These are phyloP conservation scores for Steatocranus sp. DNA, from an alignment of 2,797 vertebrate species.

Conservation along the genomic window DNA sequence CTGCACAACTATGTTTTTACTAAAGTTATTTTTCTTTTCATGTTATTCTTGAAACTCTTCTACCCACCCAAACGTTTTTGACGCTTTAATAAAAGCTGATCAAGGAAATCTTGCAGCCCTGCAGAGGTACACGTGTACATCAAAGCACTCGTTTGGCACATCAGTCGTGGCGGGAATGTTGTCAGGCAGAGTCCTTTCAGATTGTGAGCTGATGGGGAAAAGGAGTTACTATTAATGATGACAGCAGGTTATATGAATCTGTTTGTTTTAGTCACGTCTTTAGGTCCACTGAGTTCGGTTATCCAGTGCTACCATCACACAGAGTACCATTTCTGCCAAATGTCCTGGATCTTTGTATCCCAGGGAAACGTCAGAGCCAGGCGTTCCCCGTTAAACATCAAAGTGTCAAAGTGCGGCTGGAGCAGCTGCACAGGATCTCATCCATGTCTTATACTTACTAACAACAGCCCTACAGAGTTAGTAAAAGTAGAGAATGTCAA, in stretches of 20 bases:
- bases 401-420: rapidly evolving
- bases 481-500: background rate
- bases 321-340: background rate
- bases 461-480: background rate
- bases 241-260: background rate
- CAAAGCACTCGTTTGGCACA: background rate
- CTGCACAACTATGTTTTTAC: background rate
- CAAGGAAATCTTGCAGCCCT: background rate
- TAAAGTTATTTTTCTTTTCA: background rate
- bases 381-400: background rate
- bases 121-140: background rate
- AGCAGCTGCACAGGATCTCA: background rate
- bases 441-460: background rate
- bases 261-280: background rate
- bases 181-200: background rate
- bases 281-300: background rate
- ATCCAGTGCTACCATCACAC: background rate
- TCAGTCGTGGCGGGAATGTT: background rate
- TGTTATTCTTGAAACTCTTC: constrained; percentile 6
- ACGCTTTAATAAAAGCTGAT: background rate
- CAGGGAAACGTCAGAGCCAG: background rate
- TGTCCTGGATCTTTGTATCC: background rate
- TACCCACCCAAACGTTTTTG: background rate
- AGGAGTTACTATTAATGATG: background rate
- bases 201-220: background rate